Base-by-base conservation (phyloP, 1,140 invertebrate genomes). In the Temnothorax nylanderi region DNA sequence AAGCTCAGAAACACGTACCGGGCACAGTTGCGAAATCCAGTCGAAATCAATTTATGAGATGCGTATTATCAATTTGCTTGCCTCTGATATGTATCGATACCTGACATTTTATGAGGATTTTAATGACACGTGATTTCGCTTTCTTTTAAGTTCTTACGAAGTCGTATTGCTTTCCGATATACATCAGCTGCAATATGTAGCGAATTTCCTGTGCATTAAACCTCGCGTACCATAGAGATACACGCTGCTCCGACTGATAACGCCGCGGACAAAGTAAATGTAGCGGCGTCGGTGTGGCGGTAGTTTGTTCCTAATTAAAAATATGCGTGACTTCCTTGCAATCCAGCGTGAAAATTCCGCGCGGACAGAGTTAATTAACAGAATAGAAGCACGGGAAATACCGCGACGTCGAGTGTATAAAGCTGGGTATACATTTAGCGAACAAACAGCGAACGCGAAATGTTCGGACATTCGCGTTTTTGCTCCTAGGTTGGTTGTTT, bases 251-350 rank as follows among this genome's bases (percentile, higher is more conserved):
- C 37, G 11, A 16, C 13, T 72, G 80, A 74, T 84, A 74, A 84
- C 18, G 6, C 26, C 34, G 13, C 47, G 54, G 44, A 49, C 32
- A 74, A 75, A 84, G 80, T 84, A 60, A 60, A 84, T 37, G 41
- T 54, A 47, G 41, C 4, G 58, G 69, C 41, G 37, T 8, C 76
- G 44, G 11, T 2, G 37, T 49, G 64, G 32, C 62, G 78, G 69
- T n/a, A 34, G 67, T 81, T 54, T 34, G 37, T 72, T 10, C 41
- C 41, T 82, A 82, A 82, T 82, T 74, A 82, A 82, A 82, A 82
- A 82, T 74, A 74, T 72, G 49, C 80, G 26, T 26, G 41, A 72
- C 54, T 82, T 60, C 54, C 80, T 82, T 82, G 69, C 56, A 60
- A 74, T 18, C 18, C 37, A 47, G 18, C 37, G 67, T 41, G 80